phyloP scores from a whole-genome alignment of 2,888 invertebrate genomes.

The Euproctis similis region DNA sequence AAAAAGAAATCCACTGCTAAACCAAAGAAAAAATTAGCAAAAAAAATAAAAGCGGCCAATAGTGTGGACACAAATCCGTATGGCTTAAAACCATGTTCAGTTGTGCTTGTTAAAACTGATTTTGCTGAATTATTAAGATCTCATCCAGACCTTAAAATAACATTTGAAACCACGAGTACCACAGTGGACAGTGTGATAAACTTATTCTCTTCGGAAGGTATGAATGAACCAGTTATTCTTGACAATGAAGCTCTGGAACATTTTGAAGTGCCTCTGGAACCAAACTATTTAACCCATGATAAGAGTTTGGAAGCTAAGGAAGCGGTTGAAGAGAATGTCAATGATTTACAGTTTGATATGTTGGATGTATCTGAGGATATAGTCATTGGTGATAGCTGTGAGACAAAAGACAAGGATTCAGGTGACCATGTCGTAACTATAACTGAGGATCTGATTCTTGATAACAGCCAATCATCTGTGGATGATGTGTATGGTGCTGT shows the following conservation, averaged over 20 bases:
- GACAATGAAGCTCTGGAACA: background rate
- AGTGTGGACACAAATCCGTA: constrained; percentile 1
- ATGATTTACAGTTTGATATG: constrained; percentile 62
- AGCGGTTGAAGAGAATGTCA: constrained; percentile 25
- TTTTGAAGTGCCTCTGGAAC: background rate
- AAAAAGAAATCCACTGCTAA: constrained; percentile 29
- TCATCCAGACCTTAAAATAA: no score
- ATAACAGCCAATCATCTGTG: constrained; percentile 54
- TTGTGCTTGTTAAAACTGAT: constrained; percentile 41
- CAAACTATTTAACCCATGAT: background rate
- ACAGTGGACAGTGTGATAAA: background rate
- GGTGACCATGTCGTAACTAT: constrained; percentile 27
- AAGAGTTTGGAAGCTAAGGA: constrained; percentile 5
- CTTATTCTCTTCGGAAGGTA: background rate
- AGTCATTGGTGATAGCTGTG: constrained; percentile 53
- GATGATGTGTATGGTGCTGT: constrained; percentile 30
- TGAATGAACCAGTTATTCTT: background rate
- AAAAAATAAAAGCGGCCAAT: constrained; percentile 18
- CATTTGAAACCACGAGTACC: constrained; percentile 4
- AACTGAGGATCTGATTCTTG: constrained; percentile 55
- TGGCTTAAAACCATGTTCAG: constrained; percentile 44
- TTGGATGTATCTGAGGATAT: constrained; percentile 68
- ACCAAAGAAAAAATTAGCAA: constrained; percentile 17
- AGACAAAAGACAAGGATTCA: constrained; percentile 44
- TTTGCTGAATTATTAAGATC: constrained; percentile 30